Evolutionary conservation across 2,797 vertebrate species (phyloP).

Genomic region (Coregonus sp.): DNA sequence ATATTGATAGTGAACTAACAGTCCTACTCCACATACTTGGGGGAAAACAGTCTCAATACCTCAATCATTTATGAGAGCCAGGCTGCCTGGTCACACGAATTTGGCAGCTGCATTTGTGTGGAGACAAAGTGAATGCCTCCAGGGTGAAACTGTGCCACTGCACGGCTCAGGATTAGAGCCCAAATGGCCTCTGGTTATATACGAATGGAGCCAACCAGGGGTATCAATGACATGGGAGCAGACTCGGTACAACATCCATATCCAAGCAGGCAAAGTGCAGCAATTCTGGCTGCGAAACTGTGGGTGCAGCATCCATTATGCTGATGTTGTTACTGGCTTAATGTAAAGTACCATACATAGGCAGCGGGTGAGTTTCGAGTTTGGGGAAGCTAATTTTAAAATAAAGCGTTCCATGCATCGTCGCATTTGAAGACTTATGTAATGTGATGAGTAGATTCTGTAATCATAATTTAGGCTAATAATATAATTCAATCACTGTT

Average conservation of each 20-base stretch:
- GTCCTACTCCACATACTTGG: conserved; percentile 15
- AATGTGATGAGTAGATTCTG: no score
- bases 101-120: conserved; percentile 67
- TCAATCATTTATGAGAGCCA: conserved; percentile 54
- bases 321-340: not conserved
- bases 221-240: conserved; percentile 71
- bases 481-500: no score
- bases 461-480: no score
- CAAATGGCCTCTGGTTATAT: conserved; percentile 62
- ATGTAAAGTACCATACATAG: not conserved
- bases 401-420: no score
- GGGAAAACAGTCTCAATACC: conserved; percentile 55
- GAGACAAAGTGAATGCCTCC: conserved; percentile 72
- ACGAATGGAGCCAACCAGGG: conserved; percentile 59
- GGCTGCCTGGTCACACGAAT: conserved; percentile 66
- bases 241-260: conserved; percentile 47
- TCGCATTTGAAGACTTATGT: no score
- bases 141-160: conserved; percentile 72
- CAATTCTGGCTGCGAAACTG: conserved; percentile 9
- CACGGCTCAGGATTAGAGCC: conserved; percentile 67
- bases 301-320: not conserved
- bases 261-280: conserved; percentile 38
- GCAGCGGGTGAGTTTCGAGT: no score
- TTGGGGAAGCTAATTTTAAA: no score
- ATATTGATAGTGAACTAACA: conserved; percentile 37